Percentiles rank a stretch among this genome's conserved stretches.
These are phyloP conservation scores for Macrobrachium nipponense DNA, from an alignment of 1,140 invertebrate genomes.

Conservation along the genomic window DNA sequence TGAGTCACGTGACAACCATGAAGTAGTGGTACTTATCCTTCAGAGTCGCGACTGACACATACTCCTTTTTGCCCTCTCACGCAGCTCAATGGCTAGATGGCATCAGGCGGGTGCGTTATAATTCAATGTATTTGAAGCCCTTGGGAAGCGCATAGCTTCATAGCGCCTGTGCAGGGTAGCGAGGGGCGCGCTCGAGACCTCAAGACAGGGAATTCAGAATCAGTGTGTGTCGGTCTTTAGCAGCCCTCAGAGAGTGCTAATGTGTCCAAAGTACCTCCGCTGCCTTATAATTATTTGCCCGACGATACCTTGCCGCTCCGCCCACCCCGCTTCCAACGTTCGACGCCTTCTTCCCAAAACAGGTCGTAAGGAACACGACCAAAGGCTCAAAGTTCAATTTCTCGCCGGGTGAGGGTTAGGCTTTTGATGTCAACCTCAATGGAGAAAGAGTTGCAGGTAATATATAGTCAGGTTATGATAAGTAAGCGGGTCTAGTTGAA, in stretches of 20 bases:
- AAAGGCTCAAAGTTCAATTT: neutral
- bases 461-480: constrained; percentile 60
- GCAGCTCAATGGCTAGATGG: neutral
- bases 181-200: constrained; percentile 24
- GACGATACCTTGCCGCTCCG: constrained; percentile 50
- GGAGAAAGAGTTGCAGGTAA: constrained; percentile 58
- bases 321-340: constrained; percentile 16
- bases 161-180: constrained; percentile 26
- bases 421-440: constrained; percentile 27
- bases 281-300: constrained; percentile 58
- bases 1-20: too few species aligned
- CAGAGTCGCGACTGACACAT: too few species aligned
- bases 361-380: neutral
- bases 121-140: constrained; percentile 20
- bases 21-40: too few species aligned
- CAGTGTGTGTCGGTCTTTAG: constrained; percentile 50
- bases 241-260: constrained; percentile 56
- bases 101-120: constrained; percentile 10
- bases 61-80: too few species aligned
- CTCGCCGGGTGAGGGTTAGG: neutral
- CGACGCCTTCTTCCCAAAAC: neutral
- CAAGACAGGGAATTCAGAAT: constrained; percentile 55
- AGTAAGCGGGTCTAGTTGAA: constrained; percentile 59
- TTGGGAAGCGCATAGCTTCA: neutral
- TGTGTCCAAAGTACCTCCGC: constrained; percentile 56